Percentiles rank a stretch among this genome's conserved stretches.
Conservation (phyloP, 2,797 vertebrate genomes). For the Sebastes reedi region DNA sequence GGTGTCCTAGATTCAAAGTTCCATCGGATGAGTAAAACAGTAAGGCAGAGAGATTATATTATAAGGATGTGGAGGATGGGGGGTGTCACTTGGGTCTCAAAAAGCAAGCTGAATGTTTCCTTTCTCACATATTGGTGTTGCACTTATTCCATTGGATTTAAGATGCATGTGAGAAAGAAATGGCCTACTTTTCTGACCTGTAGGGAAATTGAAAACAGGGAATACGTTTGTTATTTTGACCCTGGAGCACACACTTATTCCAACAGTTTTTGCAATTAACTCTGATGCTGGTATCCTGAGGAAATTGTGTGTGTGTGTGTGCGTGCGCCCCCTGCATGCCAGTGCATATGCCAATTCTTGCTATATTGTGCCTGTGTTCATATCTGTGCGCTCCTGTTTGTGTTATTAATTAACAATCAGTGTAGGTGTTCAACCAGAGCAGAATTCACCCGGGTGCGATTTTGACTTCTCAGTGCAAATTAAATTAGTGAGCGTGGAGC, state of each 20-base stretch:
- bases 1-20: slow-evolving; percentile 83
- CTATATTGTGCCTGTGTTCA: slow-evolving; percentile 16
- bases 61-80: slow-evolving; percentile 42
- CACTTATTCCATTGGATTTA: neutral
- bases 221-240: slow-evolving; percentile 25
- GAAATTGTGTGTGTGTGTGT: neutral
- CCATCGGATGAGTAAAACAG: slow-evolving; percentile 63
- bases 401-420: slow-evolving; percentile 70
- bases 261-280: slow-evolving; percentile 18
- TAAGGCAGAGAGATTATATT: slow-evolving; percentile 47
- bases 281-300: neutral
- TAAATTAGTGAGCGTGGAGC: slow-evolving; percentile 50
- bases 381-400: slow-evolving; percentile 42
- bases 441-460: slow-evolving; percentile 48
- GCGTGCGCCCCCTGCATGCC: neutral
- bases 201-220: neutral
- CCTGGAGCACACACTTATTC: neutral
- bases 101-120: slow-evolving; percentile 17
- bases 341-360: neutral
- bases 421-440: slow-evolving; percentile 40
- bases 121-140: neutral
- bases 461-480: slow-evolving; percentile 66
- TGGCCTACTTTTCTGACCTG: slow-evolving; percentile 9
- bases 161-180: neutral
- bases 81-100: slow-evolving; percentile 25